Conservation (phyloP, 2,113 vertebrate species). For the Brachyhypopomus occidentalis region DNA sequence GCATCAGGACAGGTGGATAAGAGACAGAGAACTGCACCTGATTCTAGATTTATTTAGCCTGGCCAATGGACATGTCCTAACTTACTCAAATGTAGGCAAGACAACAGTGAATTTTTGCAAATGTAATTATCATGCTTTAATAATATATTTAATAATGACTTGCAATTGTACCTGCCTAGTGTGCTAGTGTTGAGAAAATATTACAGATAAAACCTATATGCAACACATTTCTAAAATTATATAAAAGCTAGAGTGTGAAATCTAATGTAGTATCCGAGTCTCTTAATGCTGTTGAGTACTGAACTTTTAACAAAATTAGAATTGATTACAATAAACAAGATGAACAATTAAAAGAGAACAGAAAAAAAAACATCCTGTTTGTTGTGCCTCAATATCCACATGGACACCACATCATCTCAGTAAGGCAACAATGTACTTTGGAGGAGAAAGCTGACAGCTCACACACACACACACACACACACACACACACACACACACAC, state of each 20-base stretch:
- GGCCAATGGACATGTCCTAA: neutral
- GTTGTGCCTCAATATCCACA: neutral
- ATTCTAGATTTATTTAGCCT: neutral
- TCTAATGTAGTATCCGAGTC: neutral
- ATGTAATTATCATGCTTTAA: neutral
- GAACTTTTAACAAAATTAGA: neutral
- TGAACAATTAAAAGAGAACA: neutral
- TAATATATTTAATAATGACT: neutral
- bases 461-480: neutral
- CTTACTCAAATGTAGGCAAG: neutral
- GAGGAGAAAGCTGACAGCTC: constrained; percentile 1
- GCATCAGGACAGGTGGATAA: neutral
- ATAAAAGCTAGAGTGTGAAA: constrained; percentile 5
- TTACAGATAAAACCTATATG: constrained; percentile 3
- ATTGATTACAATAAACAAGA: neutral
- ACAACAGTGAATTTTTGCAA: neutral
- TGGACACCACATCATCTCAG: neutral
- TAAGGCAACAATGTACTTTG: constrained; percentile 36
- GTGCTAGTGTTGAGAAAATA: constrained; percentile 10
- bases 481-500: neutral
- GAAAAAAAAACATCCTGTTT: no score
- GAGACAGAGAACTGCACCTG: neutral
- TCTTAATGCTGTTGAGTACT: neutral
- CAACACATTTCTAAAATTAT: constrained; percentile 1
- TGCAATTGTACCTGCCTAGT: constrained; percentile 22